Base-by-base conservation (phyloP, 2,797 vertebrate genomes). In the Micropoecilia bifurca region DNA sequence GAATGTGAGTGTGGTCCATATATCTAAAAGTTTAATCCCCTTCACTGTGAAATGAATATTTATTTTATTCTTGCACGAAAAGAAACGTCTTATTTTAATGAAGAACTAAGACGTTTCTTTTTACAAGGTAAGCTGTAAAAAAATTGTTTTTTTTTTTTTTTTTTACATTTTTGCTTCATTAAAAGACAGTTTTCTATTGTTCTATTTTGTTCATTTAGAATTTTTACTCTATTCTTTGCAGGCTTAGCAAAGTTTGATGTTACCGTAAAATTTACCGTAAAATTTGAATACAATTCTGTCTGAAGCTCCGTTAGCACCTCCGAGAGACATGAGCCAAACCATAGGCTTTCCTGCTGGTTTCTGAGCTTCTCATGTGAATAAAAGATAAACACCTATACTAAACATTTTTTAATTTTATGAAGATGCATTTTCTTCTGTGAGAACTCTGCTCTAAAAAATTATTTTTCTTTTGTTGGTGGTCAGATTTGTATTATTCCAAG, bases 241-340 rank as follows among this genome's bases (percentile, higher is more conserved):
- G 22, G 6, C 47, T 47, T 47, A 18, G 46, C 47, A 20, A 48
- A 48, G 47, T 50, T 20, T 50, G 18, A 50, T 50, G 47, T 18
- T 48, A 8, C 53, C 8, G 3, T n/a, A n/a, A n/a, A n/a, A n/a
- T 3, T 55, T 81, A 50, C 39, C 30, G 28, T 88, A 87, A 82
- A 81, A 88, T 86, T 85, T 75, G 78, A 88, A 80, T 25, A 75
- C 33, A 69, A 76, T 10, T 16, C 47, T 78, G 71, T 76, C 73
- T 79, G 77, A 76, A 83, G 73, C 83, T 80, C 63, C 80, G 61
- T 83, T 79, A 81, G 73, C 73, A 75, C 25, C 71, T 83, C 13
- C 78, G 57, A n/a, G 74, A 30, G 83, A 79, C 48, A 74, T 28
- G 14, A 75, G 59, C 6, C 14, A 22, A 68, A 48, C 73, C 2